Evolutionary conservation across 2,888 invertebrate species (phyloP).

Genomic region (Drosophila eohydei): DNA sequence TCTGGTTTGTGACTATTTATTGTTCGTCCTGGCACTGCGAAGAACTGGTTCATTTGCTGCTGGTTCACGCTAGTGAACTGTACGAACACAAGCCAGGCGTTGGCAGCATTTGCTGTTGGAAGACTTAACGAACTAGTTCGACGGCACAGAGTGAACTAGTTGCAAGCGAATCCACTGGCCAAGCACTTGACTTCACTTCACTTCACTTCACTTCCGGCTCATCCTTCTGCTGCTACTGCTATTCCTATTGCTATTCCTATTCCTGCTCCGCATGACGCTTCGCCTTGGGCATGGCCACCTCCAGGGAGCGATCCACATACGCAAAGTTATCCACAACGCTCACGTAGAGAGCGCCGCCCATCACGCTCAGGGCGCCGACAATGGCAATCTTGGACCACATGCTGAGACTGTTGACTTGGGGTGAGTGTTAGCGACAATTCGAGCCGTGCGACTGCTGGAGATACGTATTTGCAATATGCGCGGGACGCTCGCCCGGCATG

Average conservation of each 20-base stretch:
- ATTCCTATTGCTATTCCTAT: conserved; percentile 11
- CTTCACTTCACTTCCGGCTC: not conserved
- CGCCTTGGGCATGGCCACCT: conserved; percentile 60
- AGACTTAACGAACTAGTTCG: conserved; percentile 25
- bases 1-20: conserved; percentile 9
- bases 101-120: not conserved
- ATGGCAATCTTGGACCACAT: conserved; percentile 69
- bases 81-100: not conserved
- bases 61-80: conserved; percentile 14
- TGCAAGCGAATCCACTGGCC: conserved; percentile 12
- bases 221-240: not conserved
- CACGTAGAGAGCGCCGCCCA: conserved; percentile 53
- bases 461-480: conserved; percentile 53
- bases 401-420: conserved; percentile 6
- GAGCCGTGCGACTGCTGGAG: conserved; percentile 5
- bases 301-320: conserved; percentile 68
- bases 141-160: conserved; percentile 29
- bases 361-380: conserved; percentile 54
- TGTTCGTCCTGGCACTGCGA: conserved; percentile 29
- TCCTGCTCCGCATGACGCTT: conserved; percentile 37
- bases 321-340: conserved; percentile 69
- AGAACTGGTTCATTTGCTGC: conserved; percentile 19
- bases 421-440: conserved; percentile 1
- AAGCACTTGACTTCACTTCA: conserved; percentile 2
- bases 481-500: conserved; percentile 50